A percentile compares a stretch with the other conserved stretches of the same genome.
These are phyloP conservation scores for Bergia puertoricense DNA, from an alignment of 92 coral and sea anemone species.

Conservation along the genomic window DNA sequence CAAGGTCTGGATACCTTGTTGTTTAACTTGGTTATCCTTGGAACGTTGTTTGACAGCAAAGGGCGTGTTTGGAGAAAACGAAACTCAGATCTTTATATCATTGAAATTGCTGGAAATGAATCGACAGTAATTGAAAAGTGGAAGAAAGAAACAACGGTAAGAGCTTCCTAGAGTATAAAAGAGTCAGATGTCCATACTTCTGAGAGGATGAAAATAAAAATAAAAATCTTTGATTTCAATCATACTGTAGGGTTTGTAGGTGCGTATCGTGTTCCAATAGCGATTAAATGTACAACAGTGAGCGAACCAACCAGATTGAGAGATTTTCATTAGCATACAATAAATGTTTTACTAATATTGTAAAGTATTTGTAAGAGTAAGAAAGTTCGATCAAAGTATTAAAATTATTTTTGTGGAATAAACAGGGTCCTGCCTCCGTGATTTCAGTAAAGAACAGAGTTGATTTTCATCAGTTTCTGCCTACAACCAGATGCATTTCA, in stretches of 20 bases:
- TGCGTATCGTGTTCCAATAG: no score
- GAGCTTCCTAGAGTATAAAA: not conserved
- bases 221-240: no score
- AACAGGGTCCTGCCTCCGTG: not conserved
- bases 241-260: no score
- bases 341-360: not conserved
- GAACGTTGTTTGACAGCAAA: slow-evolving; percentile 63
- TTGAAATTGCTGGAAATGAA: slow-evolving; percentile 53
- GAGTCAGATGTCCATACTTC: no score
- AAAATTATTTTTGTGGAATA: not conserved
- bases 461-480: slow-evolving; percentile 67
- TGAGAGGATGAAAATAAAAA: no score
- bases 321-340: no score
- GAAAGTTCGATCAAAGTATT: not conserved
- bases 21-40: slow-evolving; percentile 71
- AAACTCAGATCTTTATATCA: slow-evolving; percentile 68
- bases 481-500: slow-evolving; percentile 67
- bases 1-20: slow-evolving; percentile 69
- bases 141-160: slow-evolving; percentile 1
- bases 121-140: not conserved
- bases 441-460: slow-evolving; percentile 24
- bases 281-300: no score
- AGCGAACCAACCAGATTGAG: no score
- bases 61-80: slow-evolving; percentile 83
- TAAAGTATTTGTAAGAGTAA: not conserved